Evolutionary conservation across 2,113 vertebrate species (phyloP).

Genomic region (Zapus hudsonius): DNA sequence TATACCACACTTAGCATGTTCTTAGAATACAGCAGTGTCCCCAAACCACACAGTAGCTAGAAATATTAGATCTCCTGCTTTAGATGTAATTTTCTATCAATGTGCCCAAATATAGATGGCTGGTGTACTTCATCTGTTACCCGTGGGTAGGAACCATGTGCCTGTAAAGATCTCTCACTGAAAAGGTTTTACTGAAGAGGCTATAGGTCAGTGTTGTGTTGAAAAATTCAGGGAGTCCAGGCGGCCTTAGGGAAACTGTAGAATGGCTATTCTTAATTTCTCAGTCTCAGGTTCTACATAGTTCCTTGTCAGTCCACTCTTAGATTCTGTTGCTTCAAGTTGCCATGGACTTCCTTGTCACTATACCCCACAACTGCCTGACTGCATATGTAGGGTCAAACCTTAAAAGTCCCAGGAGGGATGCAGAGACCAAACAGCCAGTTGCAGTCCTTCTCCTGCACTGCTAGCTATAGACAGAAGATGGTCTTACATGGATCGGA

Average conservation of each 20-base stretch:
- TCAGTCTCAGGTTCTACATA: fast-evolving
- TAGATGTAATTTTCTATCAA: not conserved
- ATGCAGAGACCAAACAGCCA: not conserved
- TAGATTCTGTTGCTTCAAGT: not conserved
- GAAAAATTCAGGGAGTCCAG: not conserved
- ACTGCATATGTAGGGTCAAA: not conserved
- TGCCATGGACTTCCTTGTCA: not conserved
- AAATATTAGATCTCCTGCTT: not conserved
- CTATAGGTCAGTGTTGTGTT: not conserved
- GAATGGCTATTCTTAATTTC: not conserved
- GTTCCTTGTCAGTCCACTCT: not conserved
- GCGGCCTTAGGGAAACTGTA: no score
- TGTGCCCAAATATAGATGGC: not conserved
- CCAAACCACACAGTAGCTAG: not conserved
- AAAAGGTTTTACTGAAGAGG: not conserved
- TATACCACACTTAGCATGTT: not conserved
- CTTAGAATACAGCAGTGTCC: not conserved
- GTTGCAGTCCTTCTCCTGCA: not conserved
- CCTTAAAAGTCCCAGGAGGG: not conserved
- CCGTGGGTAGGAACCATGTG: not conserved
- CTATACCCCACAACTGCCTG: not conserved
- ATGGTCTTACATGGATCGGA: fast-evolving
- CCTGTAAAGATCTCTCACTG: not conserved
- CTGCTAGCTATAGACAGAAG: not conserved
- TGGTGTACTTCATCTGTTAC: not conserved